Evolutionary conservation across 2,888 invertebrate genomes (phyloP).

Genomic region (Himalopsyche japonica): DNA sequence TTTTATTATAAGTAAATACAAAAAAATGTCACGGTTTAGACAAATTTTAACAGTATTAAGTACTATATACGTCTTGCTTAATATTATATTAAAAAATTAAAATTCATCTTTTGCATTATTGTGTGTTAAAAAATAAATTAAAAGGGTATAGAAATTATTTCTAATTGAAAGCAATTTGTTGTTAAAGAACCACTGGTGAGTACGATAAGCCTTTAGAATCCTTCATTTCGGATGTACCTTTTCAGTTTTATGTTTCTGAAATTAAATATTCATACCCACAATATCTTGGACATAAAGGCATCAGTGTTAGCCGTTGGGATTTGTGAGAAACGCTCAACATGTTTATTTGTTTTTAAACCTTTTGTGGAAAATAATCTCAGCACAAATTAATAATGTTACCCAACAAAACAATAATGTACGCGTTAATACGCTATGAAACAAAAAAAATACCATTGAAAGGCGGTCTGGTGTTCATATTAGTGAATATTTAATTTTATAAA

Average conservation of each 20-base stretch:
- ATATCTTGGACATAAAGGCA: slow-evolving; percentile 25
- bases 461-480: too few species aligned
- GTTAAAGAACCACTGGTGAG: neutral
- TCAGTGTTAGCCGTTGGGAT: slow-evolving; percentile 22
- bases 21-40: too few species aligned
- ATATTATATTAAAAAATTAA: too few species aligned
- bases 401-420: too few species aligned
- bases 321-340: slow-evolving; percentile 17
- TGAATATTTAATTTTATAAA: too few species aligned
- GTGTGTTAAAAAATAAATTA: neutral
- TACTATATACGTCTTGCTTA: too few species aligned
- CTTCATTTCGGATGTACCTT: neutral
- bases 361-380: neutral
- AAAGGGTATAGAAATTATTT: neutral
- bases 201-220: neutral
- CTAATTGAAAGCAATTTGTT: neutral
- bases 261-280: slow-evolving; percentile 23
- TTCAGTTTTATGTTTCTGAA: slow-evolving; percentile 13
- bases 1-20: too few species aligned
- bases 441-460: too few species aligned
- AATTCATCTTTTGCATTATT: neutral
- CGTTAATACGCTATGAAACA: too few species aligned
- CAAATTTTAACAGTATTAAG: too few species aligned
- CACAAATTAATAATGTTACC: neutral
- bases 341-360: neutral